These are phyloP conservation scores for Heliconius hortense DNA, from an alignment of 2,888 invertebrate genomes.

Conservation along the genomic window DNA sequence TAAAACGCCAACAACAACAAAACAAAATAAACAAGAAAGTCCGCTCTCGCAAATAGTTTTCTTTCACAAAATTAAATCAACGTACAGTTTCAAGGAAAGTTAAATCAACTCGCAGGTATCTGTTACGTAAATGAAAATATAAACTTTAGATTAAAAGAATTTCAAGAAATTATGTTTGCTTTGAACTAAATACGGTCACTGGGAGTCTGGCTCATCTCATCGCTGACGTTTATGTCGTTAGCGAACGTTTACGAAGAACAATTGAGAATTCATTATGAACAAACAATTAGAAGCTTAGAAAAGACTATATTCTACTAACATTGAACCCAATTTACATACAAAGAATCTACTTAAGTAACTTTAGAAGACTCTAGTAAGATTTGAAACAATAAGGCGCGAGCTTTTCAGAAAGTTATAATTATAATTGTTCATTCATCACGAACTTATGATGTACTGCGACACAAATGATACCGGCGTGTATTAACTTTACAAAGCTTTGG, in stretches of 20 bases:
- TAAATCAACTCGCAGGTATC: not conserved
- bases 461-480: constrained; percentile 12
- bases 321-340: not conserved
- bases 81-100: constrained; percentile 3
- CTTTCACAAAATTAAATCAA: constrained; percentile 17
- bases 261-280: constrained; percentile 16
- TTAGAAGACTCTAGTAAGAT: not conserved
- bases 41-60: constrained; percentile 8
- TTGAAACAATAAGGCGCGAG: not conserved
- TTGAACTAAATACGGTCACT: constrained; percentile 12
- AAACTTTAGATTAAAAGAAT: not conserved
- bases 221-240: constrained; percentile 22
- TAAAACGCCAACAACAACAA: constrained; percentile 18
- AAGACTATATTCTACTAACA: not conserved
- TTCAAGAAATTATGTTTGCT: constrained; percentile 8
- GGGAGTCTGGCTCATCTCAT: constrained; percentile 23
- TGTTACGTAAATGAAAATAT: constrained; percentile 23
- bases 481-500: constrained; percentile 11
- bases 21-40: constrained; percentile 12
- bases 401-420: constrained; percentile 13
- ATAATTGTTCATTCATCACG: constrained; percentile 6
- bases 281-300: not conserved
- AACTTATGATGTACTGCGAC: constrained; percentile 4
- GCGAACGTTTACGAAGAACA: constrained; percentile 4
- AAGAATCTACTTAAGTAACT: not conserved